Base-by-base conservation (phyloP, 2,113 vertebrate genomes). In the Trichechus manatus region DNA sequence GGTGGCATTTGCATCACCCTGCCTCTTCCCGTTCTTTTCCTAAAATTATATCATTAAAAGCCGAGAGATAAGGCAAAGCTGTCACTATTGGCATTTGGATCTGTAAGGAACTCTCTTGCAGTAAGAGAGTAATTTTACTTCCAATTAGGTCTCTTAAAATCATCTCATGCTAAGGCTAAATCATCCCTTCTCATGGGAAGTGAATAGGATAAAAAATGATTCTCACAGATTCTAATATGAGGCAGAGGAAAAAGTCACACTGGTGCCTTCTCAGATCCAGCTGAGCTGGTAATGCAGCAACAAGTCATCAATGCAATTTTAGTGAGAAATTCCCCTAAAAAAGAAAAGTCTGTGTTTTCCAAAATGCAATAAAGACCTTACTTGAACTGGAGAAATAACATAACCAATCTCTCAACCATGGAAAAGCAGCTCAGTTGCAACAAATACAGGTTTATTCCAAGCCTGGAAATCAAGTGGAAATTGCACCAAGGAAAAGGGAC, bases 111-210 rank as follows among this genome's bases (percentile, higher is more conserved):
- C 78, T 87, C 15, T 77, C 36, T 89, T 84, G 19, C 50, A 96
- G 70, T 89, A 91, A 91, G 82, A 97, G 89, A 96, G 56, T 79
- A 96, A 94, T 94, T 98, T 96, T 95, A 47, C 44, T 93, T 97
- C 81, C 63, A 95, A 96, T 91, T 94, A 96, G n/a, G 11, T 95
- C 87, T 94, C 94, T 96, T 89, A 94, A 97, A 95, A 96, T 88
- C 20, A 9, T 87, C 81, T 95, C 72, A 72, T 83, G 47, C 39
- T 89, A 83, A 94, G 82, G 29, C 75, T 11, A 10, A 94, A 87
- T 95, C 90, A 72, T 93, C 29, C 53, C 82, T 92, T 93, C 97
- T 94, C 94, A 74, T 9, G 96, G 89, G 42, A 93, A 95, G 59
- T 81, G 70, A 95, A 92, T 89, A 87, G 61, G 15, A 53, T 94